phyloP scores from a whole-genome alignment of 2,888 invertebrate species.

The Empis stercorea region DNA sequence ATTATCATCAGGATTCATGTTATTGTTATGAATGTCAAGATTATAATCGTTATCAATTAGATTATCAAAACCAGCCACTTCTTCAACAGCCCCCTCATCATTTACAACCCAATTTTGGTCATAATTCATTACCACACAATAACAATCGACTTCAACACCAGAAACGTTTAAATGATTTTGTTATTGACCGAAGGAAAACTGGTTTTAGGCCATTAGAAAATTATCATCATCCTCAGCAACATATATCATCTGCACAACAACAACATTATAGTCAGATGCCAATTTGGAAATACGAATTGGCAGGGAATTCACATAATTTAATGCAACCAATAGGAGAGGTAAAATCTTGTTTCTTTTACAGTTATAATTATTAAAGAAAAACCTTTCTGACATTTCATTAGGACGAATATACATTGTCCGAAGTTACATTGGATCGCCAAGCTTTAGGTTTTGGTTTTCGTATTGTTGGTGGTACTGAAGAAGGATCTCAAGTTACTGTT shows the following conservation, averaged over 20 bases:
- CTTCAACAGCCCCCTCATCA: conserved; percentile 14
- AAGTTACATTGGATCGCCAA: conserved; percentile 70
- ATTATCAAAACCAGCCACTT: conserved; percentile 13
- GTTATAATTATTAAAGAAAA: no score
- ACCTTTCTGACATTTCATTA: conserved; percentile 5
- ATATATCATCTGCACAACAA: conserved; percentile 6
- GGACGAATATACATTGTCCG: conserved; percentile 27
- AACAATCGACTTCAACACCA: conserved; percentile 26
- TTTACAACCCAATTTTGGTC: conserved; percentile 21
- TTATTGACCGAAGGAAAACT: conserved; percentile 28
- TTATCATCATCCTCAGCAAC: conserved; percentile 13
- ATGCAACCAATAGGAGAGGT: conserved; percentile 10
- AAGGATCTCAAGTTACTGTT: conserved; percentile 91
- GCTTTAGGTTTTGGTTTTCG: conserved; percentile 95
- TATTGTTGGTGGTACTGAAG: conserved; percentile 95
- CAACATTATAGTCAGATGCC: conserved; percentile 6
- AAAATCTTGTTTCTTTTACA: background rate
- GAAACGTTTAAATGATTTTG: conserved; percentile 31
- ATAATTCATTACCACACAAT: conserved; percentile 18
- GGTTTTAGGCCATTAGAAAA: conserved; percentile 32
- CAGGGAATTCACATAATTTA: conserved; percentile 8
- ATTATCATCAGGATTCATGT: conserved; percentile 32
- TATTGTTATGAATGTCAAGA: conserved; percentile 36
- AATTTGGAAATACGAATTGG: conserved; percentile 21
- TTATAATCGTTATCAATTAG: conserved; percentile 20